Conservation (phyloP, 2,888 invertebrate genomes). For the Papilio gigon region DNA sequence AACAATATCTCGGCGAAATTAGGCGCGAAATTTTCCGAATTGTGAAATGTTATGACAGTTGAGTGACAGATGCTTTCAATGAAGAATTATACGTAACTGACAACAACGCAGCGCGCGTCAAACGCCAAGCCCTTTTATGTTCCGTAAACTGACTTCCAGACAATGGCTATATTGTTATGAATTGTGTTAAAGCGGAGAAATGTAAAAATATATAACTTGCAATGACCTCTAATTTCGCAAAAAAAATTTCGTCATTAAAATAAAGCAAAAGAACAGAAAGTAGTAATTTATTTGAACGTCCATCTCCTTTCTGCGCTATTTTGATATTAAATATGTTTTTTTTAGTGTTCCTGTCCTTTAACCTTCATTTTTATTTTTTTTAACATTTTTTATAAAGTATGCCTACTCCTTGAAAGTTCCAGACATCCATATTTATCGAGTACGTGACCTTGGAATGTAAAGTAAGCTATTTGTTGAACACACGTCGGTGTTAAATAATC, state of each 20-base stretch:
- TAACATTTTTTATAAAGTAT: too few relatives aligned
- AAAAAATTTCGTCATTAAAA: neutral
- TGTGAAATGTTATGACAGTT: conserved; percentile 73
- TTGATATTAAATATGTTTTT: neutral
- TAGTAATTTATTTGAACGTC: too few relatives aligned
- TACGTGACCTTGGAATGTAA: neutral
- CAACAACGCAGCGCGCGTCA: conserved; percentile 51
- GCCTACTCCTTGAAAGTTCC: too few relatives aligned
- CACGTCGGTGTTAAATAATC: neutral
- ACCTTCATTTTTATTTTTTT: too few relatives aligned
- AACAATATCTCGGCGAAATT: conserved; percentile 65
- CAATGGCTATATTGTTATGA: conserved; percentile 41
- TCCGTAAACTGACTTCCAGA: conserved; percentile 38
- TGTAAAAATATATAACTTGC: neutral
- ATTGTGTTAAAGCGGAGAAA: conserved; percentile 20
- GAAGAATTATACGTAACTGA: conserved; percentile 70
- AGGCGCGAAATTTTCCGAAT: conserved; percentile 60
- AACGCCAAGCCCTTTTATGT: conserved; percentile 43
- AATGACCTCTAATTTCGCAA: too few relatives aligned
- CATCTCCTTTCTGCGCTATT: too few relatives aligned
- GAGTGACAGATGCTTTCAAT: conserved; percentile 79
- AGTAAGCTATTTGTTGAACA: neutral
- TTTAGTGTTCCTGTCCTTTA: too few relatives aligned
- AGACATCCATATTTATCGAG: too few relatives aligned
- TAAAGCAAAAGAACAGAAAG: too few relatives aligned